A percentile compares a stretch with the other conserved stretches of the same genome.
These are phyloP conservation scores for Blastobasis adustella DNA, from an alignment of 2,888 invertebrate genomes.

Conservation along the genomic window DNA sequence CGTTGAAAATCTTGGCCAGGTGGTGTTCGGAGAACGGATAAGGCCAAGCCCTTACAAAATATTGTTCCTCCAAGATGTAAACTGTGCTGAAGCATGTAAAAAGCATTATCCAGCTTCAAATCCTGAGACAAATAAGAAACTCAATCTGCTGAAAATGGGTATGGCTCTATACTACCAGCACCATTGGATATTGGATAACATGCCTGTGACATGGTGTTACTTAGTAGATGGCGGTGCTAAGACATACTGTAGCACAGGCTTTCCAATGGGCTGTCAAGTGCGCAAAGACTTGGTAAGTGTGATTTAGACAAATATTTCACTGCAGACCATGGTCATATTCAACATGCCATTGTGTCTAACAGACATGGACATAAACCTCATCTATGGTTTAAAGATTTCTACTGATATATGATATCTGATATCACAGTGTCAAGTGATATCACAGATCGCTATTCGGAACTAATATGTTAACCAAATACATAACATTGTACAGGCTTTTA, in stretches of 20 bases:
- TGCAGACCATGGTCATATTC: too few species aligned
- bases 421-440: too few species aligned
- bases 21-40: conserved; percentile 99
- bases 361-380: too few species aligned
- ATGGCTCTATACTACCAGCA: conserved; percentile 97
- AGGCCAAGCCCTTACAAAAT: conserved; percentile 94
- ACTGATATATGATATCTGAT: too few species aligned
- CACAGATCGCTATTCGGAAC: too few species aligned
- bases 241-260: conserved; percentile 94
- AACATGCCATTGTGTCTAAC: too few species aligned
- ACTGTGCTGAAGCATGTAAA: conserved; percentile 76
- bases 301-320: too few species aligned
- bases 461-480: too few species aligned
- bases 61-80: conserved; percentile 83
- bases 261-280: conserved; percentile 97
- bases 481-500: too few species aligned
- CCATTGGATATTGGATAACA: conserved; percentile 99
- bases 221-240: conserved; percentile 79
- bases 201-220: conserved; percentile 99
- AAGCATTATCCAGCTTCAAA: conserved; percentile 83
- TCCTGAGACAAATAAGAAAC: conserved; percentile 77
- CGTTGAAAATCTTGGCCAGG: conserved; percentile 98
- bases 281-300: conserved; percentile 68
- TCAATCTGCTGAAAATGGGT: conserved; percentile 91
- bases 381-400: too few species aligned